Evolutionary conservation across 2,113 vertebrate genomes (phyloP), one percentile per base, ranked within the genome.

Genomic region (Actinemys pallida): DNA sequence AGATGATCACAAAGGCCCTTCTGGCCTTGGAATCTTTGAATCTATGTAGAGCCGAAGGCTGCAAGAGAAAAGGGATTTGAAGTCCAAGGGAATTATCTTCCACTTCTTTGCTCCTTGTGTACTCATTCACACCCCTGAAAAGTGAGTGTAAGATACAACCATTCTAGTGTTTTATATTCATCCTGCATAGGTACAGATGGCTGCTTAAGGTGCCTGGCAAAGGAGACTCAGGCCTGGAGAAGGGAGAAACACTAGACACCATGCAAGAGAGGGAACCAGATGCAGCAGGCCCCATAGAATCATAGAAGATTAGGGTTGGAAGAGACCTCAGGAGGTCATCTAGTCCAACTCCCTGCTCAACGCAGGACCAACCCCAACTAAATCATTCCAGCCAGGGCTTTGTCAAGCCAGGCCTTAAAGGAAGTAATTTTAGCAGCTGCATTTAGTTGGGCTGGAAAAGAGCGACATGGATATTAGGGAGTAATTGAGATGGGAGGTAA

Each of bases 401-500:
- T 53, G 19, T 53, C 6, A 53, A 53, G 52, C 52, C 52, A 7
- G 52, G 52, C 6, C 52, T 53, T 53, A 53, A 20, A 76, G 12
- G 4, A 6, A 10, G 3, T 49, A 45, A 52, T 35, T 93, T 83
- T 81, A 69, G 76, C 80, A 90, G 88, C 82, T 89, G 53, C 11
- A 19, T 49, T 95, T 39, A 59, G 56, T 10, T 47, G 84, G 80
- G 22, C 39, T 92, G 6, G 52, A 69, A 81, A 8, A 93, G 8
- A 8, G 31, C 82, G 81, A 93, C 52, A 65, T 19, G 50, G 22
- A 81, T 86, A 69, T 39, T 42, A 39, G 47, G 5, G 75, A 85
- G 10, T 75, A 92, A 92, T 91, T 80, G 81, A 93, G 88, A 57
- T n/a, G n/a, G 88, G 83, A 96, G 93, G 93, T 76, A 54, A 95